Base-by-base conservation (phyloP, 2,113 vertebrate species). In the Ramphastos sulfuratus region DNA sequence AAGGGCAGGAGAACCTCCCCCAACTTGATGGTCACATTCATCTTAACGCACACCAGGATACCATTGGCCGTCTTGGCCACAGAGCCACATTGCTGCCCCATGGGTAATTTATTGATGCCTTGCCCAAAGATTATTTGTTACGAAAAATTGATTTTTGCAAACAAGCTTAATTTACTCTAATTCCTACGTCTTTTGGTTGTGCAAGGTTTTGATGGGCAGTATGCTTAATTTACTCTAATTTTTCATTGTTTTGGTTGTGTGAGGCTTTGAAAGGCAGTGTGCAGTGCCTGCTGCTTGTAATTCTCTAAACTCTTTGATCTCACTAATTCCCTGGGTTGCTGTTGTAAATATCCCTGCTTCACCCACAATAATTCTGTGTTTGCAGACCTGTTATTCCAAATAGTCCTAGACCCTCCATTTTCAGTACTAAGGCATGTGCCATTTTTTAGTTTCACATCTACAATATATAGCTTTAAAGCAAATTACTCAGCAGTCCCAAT, bases 401-500 rank as follows among this genome's bases (percentile, higher is more conserved):
- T 28, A 69, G 24, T 60, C 37, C 10, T 82, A 74, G 81, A 82
- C 3, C 2, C 3, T 2, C 9, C 16, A 4, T 64, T 75, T 85
- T 66, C 6, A 9, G 15, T 63, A 25, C 21, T 70, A n/a, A 65
- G 76, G 33, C 76, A 64, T 48, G 56, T 88, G 69, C 17, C 44
- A 78, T 6, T 17, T 91, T 85, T 89, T 66, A 30, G 27, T 77
- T 95, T 92, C 93, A 72, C 64, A 92, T 83, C 66, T 85, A 63
- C 21, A 42, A 86, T 87, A 60, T 83, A 84, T 67, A 71, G 35
- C 56, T 96, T 96, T 95, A 84, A 85, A 73, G 66, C 4, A 12
- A 93, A 89, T 93, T 82, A 81, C 37, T 96, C 83, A 83, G 63
- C 63, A 81, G 61, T 82, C 93, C 78, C 91, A 89, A 39, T 56